Evolutionary conservation across 2,888 invertebrate genomes (phyloP).

Genomic region (Noctua janthe): DNA sequence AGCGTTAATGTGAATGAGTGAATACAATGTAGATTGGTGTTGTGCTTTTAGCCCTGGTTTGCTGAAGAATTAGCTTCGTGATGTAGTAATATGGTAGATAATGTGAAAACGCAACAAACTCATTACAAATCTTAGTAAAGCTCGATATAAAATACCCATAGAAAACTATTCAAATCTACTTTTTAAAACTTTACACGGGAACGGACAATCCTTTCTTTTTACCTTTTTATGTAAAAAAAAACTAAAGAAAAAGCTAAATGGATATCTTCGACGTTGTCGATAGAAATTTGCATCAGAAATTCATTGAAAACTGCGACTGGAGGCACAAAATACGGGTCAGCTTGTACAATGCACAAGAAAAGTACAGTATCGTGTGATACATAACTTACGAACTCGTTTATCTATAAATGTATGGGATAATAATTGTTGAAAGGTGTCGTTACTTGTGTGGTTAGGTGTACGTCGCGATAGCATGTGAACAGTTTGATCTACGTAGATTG

Average conservation of each 20-base stretch:
- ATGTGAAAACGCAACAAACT: slow-evolving; percentile 26
- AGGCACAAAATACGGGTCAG: slow-evolving; percentile 62
- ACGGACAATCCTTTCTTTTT: slow-evolving; percentile 43
- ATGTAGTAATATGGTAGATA: slow-evolving; percentile 52
- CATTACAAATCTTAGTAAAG: slow-evolving; percentile 27
- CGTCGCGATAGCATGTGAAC: slow-evolving; percentile 52
- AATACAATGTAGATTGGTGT: slow-evolving; percentile 71
- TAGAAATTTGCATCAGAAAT: slow-evolving; percentile 29
- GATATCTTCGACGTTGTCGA: slow-evolving; percentile 37
- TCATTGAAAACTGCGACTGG: slow-evolving; percentile 56
- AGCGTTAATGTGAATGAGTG: slow-evolving; percentile 77
- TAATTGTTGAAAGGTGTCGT: slow-evolving; percentile 54
- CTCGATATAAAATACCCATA: slow-evolving; percentile 21
- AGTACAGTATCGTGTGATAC: slow-evolving; percentile 47
- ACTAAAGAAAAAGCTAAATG: slow-evolving; percentile 49
- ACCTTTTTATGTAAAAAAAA: slow-evolving; percentile 25
- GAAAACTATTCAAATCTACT: slow-evolving; percentile 3
- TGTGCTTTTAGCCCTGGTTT: slow-evolving; percentile 77
- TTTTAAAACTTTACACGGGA: slow-evolving; percentile 9
- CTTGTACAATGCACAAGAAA: slow-evolving; percentile 49
- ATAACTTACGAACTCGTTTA: slow-evolving; percentile 43
- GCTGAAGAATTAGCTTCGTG: slow-evolving; percentile 55
- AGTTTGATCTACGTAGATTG: slow-evolving; percentile 62
- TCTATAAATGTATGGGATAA: slow-evolving; percentile 49
- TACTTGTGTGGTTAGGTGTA: slow-evolving; percentile 59